Conservation (phyloP, 2,113 vertebrate genomes). For the Nibea albiflora region DNA sequence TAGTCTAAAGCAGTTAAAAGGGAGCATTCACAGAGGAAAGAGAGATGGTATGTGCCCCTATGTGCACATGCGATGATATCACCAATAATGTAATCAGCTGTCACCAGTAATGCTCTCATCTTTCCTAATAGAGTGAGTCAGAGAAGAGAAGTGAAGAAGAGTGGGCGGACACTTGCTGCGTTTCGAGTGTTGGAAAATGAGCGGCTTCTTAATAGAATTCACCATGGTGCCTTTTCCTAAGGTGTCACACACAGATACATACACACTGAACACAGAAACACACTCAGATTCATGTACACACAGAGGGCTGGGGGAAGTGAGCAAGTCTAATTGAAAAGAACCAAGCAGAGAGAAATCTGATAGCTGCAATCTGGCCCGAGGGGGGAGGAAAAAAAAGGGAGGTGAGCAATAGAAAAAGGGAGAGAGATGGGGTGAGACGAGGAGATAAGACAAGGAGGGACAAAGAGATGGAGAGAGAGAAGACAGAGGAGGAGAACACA, state of each 20-base stretch:
- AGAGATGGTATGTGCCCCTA: not conserved
- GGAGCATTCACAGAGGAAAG: not conserved
- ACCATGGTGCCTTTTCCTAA: conserved; percentile 65
- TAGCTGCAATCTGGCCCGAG: conserved; percentile 71
- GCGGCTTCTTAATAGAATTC: conserved; percentile 69
- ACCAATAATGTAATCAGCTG: conserved; percentile 71
- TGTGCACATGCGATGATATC: conserved; percentile 50
- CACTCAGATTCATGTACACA: conserved; percentile 12
- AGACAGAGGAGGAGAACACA: not conserved
- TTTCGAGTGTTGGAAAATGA: conserved; percentile 66
- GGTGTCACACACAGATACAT: conserved; percentile 57
- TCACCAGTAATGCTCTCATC: conserved; percentile 62
- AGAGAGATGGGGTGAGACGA: not conserved
- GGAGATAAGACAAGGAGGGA: not conserved
- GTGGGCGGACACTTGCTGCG: conserved; percentile 55
- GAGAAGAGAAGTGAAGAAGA: conserved; percentile 33
- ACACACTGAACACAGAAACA: conserved; percentile 35
- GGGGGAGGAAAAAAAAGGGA: conserved; percentile 29
- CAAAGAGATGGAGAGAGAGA: not conserved
- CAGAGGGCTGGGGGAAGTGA: conserved; percentile 54
- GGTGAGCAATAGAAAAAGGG: not conserved
- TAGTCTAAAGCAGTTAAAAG: not conserved
- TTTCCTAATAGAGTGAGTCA: conserved; percentile 53
- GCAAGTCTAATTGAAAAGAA: conserved; percentile 78
- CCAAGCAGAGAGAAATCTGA: conserved; percentile 79